A percentile compares a stretch with the other conserved stretches of the same genome.
Evolutionary conservation across 2,888 invertebrate species (phyloP).

Genomic region (Villa cingulata): DNA sequence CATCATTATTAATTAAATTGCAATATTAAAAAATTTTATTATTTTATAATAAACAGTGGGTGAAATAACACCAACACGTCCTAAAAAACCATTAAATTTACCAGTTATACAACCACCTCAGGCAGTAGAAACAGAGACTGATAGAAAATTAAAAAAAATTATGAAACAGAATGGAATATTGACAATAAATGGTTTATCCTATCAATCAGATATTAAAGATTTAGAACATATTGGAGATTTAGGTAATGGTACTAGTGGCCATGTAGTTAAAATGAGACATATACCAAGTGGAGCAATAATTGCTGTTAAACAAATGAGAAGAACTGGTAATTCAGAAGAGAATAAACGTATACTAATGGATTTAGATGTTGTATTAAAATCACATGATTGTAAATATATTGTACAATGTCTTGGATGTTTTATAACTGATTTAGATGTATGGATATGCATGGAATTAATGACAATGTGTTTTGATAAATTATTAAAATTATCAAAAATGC

Average conservation of each 20-base stretch:
- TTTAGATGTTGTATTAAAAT: constrained; percentile 93
- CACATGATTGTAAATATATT: constrained; percentile 92
- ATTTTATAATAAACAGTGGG: too few species aligned
- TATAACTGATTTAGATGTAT: constrained; percentile 92
- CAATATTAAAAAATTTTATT: too few species aligned
- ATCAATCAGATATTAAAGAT: constrained; percentile 69
- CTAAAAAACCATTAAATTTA: constrained; percentile 42
- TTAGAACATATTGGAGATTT: constrained; percentile 75
- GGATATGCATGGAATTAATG: constrained; percentile 99
- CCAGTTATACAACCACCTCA: constrained; percentile 42
- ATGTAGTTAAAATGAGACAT: constrained; percentile 93
- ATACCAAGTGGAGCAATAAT: constrained; percentile 71
- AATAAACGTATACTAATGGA: constrained; percentile 98
- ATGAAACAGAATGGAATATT: constrained; percentile 87
- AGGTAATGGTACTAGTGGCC: constrained; percentile 93
- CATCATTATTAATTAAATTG: too few species aligned
- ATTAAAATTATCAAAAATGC: constrained; percentile 65
- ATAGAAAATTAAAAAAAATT: constrained; percentile 78
- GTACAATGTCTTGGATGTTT: constrained; percentile 96
- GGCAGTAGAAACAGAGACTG: constrained; percentile 53
- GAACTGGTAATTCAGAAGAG: constrained; percentile 92
- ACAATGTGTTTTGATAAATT: constrained; percentile 96
- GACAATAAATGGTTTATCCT: constrained; percentile 64
- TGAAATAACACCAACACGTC: constrained; percentile 39
- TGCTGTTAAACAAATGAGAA: constrained; percentile 97